Evolutionary conservation across 2,797 vertebrate species (phyloP).

Genomic region (Smutsia temminckii): DNA sequence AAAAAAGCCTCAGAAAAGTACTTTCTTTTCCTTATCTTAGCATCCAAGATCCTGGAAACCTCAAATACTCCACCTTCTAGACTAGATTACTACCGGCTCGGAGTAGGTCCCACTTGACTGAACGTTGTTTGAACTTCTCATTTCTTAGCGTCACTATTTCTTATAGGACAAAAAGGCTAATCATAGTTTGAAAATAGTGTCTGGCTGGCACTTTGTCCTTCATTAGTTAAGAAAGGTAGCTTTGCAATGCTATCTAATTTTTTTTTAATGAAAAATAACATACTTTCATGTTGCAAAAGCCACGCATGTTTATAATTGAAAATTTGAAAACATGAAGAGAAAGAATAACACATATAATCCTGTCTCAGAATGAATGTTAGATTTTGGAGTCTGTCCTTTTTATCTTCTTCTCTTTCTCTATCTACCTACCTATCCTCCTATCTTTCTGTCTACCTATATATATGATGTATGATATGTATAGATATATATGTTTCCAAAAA

Average conservation of each 20-base stretch:
- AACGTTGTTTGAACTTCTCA: background rate
- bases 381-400: background rate
- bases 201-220: background rate
- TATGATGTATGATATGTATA: background rate
- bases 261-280: slow-evolving; percentile 10
- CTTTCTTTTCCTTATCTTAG: background rate
- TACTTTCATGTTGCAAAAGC: background rate
- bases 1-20: background rate
- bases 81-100: background rate
- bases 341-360: background rate
- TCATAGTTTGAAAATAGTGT: background rate
- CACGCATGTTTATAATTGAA: background rate
- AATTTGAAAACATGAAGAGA: background rate
- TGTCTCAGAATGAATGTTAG: background rate
- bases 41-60: background rate
- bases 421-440: background rate
- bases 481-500: background rate
- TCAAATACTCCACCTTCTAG: background rate
- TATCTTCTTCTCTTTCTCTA: background rate
- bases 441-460: background rate
- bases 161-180: background rate
- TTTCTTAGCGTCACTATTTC: background rate
- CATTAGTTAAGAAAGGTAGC: background rate
- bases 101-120: background rate
- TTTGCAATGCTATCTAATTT: background rate